Evolutionary conservation across 2,797 vertebrate species (phyloP).

Genomic region (Cryptoprocta ferox): DNA sequence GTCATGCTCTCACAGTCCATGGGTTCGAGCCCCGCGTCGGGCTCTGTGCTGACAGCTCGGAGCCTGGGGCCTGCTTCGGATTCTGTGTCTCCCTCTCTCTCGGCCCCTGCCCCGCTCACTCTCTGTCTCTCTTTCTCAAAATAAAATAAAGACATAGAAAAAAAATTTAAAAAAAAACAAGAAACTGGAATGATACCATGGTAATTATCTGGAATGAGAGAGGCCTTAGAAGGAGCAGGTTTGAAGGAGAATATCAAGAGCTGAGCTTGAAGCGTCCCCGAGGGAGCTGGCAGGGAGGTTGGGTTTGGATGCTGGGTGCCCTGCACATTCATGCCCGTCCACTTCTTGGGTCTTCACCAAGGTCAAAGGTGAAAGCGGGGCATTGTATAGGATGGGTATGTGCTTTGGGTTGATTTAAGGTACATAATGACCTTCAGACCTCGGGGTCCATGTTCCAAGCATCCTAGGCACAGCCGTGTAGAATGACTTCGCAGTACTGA

Average conservation of each 20-base stretch:
- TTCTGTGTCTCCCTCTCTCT: too few species aligned
- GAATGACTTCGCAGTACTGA: neutral
- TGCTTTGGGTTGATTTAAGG: neutral
- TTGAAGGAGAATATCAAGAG: neutral
- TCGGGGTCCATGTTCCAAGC: neutral
- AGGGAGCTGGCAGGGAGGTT: neutral
- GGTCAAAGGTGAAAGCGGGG: neutral
- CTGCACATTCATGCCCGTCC: neutral
- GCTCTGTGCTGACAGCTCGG: too few species aligned
- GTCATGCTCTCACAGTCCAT: too few species aligned
- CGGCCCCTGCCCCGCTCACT: too few species aligned
- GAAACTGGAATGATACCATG: neutral
- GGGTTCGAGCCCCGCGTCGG: too few species aligned
- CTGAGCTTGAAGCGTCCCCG: neutral
- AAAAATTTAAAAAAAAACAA: too few species aligned
- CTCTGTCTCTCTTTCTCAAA: too few species aligned
- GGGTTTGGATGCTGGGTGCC: neutral
- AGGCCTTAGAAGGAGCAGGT: neutral
- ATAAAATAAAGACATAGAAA: too few species aligned
- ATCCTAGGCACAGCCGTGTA: neutral
- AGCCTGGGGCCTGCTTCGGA: too few species aligned
- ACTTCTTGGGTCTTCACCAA: neutral
- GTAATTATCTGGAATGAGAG: neutral
- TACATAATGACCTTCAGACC: neutral
- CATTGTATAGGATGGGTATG: neutral